Evolutionary conservation across 2,113 vertebrate genomes (phyloP).

Genomic region (Megaceryle maxima): DNA sequence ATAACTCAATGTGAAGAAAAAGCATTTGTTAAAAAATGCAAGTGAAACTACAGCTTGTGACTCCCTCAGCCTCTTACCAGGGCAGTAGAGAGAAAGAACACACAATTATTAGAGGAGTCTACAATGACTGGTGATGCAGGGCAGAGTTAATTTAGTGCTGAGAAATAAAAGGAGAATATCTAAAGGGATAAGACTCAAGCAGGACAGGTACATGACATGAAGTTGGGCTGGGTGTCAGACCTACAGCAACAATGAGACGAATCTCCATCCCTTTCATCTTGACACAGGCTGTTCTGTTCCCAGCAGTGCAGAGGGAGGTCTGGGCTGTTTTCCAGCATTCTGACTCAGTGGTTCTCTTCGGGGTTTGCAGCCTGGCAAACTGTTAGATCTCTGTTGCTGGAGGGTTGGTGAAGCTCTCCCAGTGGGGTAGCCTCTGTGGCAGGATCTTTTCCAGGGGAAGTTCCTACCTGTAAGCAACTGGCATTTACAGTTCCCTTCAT

Average conservation of each 20-base stretch:
- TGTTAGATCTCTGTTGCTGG: background rate
- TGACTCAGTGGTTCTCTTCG: background rate
- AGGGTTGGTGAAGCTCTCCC: background rate
- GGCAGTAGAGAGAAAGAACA: background rate
- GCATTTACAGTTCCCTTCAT: background rate
- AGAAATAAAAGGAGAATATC: background rate
- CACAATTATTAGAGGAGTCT: background rate
- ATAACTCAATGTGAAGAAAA: background rate
- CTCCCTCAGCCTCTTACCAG: background rate
- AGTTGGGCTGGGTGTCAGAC: background rate
- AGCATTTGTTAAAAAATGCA: background rate
- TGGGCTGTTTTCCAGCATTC: rapidly evolving
- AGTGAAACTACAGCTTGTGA: background rate
- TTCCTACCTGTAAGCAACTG: background rate
- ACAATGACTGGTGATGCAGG: background rate
- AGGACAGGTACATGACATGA: background rate
- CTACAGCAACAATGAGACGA: background rate
- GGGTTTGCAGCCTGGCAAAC: background rate
- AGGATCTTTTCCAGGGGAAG: background rate
- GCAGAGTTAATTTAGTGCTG: background rate
- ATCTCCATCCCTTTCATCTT: background rate
- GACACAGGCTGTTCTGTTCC: background rate
- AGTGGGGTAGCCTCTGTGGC: background rate
- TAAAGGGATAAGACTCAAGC: background rate
- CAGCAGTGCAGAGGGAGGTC: background rate